These are phyloP conservation scores for Takifugu bimaculatus DNA, from an alignment of 2,113 vertebrate species.

Conservation along the genomic window DNA sequence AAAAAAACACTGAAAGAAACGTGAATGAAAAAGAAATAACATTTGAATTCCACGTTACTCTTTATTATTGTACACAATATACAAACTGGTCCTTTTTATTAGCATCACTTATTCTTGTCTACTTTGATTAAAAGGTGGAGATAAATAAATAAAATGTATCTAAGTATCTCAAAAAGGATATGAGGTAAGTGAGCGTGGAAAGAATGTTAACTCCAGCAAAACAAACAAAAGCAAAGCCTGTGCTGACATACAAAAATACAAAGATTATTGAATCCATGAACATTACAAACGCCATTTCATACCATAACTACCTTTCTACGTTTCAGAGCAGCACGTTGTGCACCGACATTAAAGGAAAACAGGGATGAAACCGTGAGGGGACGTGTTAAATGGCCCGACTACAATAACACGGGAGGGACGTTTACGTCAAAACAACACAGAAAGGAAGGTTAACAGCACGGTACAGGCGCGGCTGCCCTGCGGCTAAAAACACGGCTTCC, in stretches of 20 bases:
- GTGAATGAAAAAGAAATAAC: slow-evolving; percentile 55
- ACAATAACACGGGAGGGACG: slow-evolving; percentile 73
- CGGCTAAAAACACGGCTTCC: slow-evolving; percentile 57
- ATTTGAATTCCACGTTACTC: slow-evolving; percentile 73
- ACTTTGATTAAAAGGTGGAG: slow-evolving; percentile 85
- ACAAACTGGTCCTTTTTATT: slow-evolving; percentile 88
- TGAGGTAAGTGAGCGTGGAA: slow-evolving; percentile 87
- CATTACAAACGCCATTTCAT: slow-evolving; percentile 61
- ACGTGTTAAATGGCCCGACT: slow-evolving; percentile 77
- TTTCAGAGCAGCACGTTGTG: slow-evolving; percentile 70
- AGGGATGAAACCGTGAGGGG: slow-evolving; percentile 74
- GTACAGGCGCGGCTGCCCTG: slow-evolving; percentile 38
- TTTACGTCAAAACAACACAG: slow-evolving; percentile 65
- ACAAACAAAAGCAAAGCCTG: slow-evolving; percentile 46
- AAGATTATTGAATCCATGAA: slow-evolving; percentile 57
- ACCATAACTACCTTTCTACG: slow-evolving; percentile 78
- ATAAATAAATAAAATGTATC: slow-evolving; percentile 85
- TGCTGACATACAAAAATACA: slow-evolving; percentile 61
- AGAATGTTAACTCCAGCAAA: slow-evolving; percentile 64
- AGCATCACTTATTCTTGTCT: slow-evolving; percentile 79
- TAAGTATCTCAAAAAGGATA: slow-evolving; percentile 76
- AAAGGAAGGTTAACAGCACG: slow-evolving; percentile 36
- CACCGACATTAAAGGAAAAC: slow-evolving; percentile 61
- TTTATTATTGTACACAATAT: slow-evolving; percentile 91
- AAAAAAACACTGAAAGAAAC: slow-evolving; percentile 57